These are phyloP conservation scores for Toxotes chatareus DNA, from an alignment of 2,113 vertebrate species.

Conservation along the genomic window DNA sequence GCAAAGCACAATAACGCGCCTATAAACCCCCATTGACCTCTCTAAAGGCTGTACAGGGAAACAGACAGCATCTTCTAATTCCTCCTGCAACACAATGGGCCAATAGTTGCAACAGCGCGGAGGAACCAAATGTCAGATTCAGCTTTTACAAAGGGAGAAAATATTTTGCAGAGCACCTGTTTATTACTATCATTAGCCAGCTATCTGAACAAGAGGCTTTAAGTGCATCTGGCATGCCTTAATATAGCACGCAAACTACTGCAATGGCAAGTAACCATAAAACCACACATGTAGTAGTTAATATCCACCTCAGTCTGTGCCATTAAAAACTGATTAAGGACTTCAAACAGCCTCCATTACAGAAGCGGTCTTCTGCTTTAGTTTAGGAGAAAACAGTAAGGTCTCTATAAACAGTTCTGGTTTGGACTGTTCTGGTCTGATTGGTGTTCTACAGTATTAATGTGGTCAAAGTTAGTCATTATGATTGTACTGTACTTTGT, in stretches of 20 bases:
- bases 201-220: constrained; percentile 61
- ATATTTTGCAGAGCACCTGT: constrained; percentile 74
- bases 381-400: constrained; percentile 69
- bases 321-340: constrained; percentile 81
- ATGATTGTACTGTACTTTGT: constrained; percentile 41
- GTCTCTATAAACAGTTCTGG: constrained; percentile 73
- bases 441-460: constrained; percentile 63
- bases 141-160: constrained; percentile 23
- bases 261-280: constrained; percentile 79
- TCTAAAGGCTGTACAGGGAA: constrained; percentile 5
- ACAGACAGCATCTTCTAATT: background rate
- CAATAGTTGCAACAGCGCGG: constrained; percentile 24
- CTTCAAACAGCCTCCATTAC: constrained; percentile 75
- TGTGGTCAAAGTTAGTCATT: constrained; percentile 66
- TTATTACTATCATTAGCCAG: constrained; percentile 72
- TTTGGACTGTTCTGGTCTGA: constrained; percentile 69
- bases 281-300: constrained; percentile 78
- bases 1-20: constrained; percentile 15
- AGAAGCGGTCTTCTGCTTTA: constrained; percentile 69
- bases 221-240: constrained; percentile 75
- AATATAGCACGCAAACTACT: constrained; percentile 76
- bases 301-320: constrained; percentile 69
- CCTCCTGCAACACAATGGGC: constrained; percentile 9
- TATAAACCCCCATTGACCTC: constrained; percentile 10
- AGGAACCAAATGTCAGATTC: constrained; percentile 37